These are phyloP conservation scores for Protosalanx chinensis DNA, from an alignment of 2,797 vertebrate genomes.

Conservation along the genomic window DNA sequence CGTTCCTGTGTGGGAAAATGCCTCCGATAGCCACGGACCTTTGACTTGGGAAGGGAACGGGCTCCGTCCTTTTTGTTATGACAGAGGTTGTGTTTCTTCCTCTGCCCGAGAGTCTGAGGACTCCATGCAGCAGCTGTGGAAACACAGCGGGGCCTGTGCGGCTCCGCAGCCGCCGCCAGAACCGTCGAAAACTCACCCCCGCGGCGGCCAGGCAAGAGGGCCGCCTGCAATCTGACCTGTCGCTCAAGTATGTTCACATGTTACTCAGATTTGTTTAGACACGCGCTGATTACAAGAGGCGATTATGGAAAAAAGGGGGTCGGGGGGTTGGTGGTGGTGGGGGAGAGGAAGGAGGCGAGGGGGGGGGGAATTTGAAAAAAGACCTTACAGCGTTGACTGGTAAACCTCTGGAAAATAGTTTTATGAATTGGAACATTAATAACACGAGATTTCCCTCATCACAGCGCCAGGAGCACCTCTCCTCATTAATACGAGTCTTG, in stretches of 20 bases:
- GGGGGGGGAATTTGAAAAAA: neutral
- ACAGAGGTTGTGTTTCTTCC: constrained; percentile 44
- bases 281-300: neutral
- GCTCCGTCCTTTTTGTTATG: constrained; percentile 45
- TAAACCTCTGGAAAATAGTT: neutral
- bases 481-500: constrained; percentile 18
- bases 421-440: constrained; percentile 4
- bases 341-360: neutral
- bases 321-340: neutral
- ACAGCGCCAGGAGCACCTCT: constrained; percentile 1
- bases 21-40: constrained; percentile 36
- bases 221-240: neutral
- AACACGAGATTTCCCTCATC: constrained; percentile 18
- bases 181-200: neutral
- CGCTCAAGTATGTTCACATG: neutral
- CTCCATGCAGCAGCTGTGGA: constrained; percentile 21
- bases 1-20: constrained; percentile 32
- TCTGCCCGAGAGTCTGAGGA: constrained; percentile 20
- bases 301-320: neutral
- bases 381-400: no score
- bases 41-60: constrained; percentile 44
- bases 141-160: neutral
- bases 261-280: neutral
- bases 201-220: neutral
- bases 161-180: neutral